Evolutionary conservation across 1,140 invertebrate species (phyloP).

Genomic region (Cyclina sinensis): DNA sequence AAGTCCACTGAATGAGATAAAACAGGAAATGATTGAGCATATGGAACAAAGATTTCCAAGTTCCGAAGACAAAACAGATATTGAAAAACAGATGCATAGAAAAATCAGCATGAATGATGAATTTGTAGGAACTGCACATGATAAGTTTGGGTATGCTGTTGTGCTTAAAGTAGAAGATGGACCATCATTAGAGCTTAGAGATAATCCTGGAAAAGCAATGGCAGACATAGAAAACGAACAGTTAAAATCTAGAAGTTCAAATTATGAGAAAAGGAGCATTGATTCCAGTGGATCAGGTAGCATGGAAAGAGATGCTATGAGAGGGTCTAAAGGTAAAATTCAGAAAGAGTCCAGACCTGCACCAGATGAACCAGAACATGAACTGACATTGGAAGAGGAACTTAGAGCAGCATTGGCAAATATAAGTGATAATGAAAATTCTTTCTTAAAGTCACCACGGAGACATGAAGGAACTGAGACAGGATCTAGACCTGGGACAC

Average conservation of each 20-base stretch:
- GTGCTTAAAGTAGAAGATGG: background rate
- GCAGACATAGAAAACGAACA: background rate
- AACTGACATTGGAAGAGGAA: constrained; percentile 38
- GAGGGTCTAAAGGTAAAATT: background rate
- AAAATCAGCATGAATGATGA: background rate
- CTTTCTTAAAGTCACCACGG: constrained; percentile 37
- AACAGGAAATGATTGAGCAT: constrained; percentile 8
- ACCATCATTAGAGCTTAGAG: background rate
- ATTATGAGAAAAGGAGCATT: background rate
- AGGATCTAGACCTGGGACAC: constrained; percentile 33
- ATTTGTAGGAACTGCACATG: background rate
- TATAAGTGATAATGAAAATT: constrained; percentile 32
- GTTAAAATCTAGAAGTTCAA: background rate
- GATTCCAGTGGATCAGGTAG: background rate
- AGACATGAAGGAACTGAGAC: constrained; percentile 25
- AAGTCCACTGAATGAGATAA: constrained; percentile 22
- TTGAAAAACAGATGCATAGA: background rate
- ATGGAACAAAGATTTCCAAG: background rate
- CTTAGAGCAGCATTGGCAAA: constrained; percentile 32
- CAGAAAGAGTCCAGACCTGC: background rate
- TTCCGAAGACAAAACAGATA: background rate
- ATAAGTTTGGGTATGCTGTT: constrained; percentile 61
- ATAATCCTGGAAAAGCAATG: background rate
- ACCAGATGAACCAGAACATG: background rate
- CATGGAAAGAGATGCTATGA: background rate